Evolutionary conservation across 2,888 invertebrate species (phyloP).

Genomic region (Hypomecis atomaria): DNA sequence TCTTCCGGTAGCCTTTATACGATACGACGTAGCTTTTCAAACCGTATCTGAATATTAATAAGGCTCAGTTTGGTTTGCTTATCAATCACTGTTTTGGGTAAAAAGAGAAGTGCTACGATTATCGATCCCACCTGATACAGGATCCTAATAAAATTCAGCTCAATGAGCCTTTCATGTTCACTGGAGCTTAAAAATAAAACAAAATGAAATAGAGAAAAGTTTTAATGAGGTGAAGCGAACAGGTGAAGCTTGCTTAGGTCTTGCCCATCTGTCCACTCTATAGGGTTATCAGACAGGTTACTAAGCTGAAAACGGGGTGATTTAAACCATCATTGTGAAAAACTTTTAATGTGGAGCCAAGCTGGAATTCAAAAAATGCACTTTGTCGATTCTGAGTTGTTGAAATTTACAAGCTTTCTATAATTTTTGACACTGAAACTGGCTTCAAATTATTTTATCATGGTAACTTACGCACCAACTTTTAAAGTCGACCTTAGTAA

Average conservation of each 20-base stretch:
- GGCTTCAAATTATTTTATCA: no score
- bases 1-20: conserved; percentile 25
- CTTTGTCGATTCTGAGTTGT: no score
- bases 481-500: no score
- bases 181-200: conserved; percentile 27
- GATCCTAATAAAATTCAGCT: conserved; percentile 32
- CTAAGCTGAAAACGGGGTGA: no score
- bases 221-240: conserved; percentile 20
- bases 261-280: no score
- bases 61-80: conserved; percentile 13
- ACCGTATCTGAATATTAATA: conserved; percentile 31
- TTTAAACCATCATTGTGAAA: no score
- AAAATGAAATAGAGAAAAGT: conserved; percentile 17
- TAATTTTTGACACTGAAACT: no score
- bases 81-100: conserved; percentile 16
- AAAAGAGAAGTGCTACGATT: conserved; percentile 34
- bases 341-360: no score
- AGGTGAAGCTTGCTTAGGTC: neutral
- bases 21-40: conserved; percentile 4
- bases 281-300: no score
- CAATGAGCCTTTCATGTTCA: conserved; percentile 28
- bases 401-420: no score
- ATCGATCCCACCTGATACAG: conserved; percentile 35
- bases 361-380: no score
- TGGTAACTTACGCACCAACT: no score